Base-by-base conservation (phyloP, 2,888 invertebrate genomes). In the Agrilus biguttatus region DNA sequence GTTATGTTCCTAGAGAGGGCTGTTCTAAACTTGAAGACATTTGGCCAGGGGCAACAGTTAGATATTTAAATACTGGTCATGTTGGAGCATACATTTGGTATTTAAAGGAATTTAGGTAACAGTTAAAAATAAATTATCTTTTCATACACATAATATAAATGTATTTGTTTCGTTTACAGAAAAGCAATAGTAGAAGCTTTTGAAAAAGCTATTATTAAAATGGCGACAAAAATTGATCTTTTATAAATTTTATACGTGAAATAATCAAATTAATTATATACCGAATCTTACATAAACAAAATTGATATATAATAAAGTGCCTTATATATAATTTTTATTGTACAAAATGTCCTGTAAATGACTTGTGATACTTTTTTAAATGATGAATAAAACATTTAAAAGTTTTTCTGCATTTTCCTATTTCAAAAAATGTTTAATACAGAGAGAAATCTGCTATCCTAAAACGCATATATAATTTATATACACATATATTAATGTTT, bases 11-110 rank as follows among this genome's bases (percentile, higher is more conserved):
- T 0, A 75, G 89, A 23, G 82, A 85, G 3, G 85, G 86, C 40
- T 83, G 86, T 39, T 75, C 83, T 41, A 78, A 81, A 45, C 70
- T 96, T 38, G 81, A 85, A 54, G 83, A 91, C 56, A 78, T 96
- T 53, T 96, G 96, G 96, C 92, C 92, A 0, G 92, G 90, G 2
- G 82, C 82, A 3, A 88, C 91, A 62, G 78, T 95, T 37, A 78
- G 88, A 44, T 89, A 84, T 61, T 73, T 96, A 14, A 80, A 92
- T 63, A 81, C 87, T 5, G 91, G 91, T 0, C 96, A 96, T 63
- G 85, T 96, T 3, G 77, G 82, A 52, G 90, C 89, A 0, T 92
- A 92, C 61, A 74, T 95, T 40, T 74, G 88, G 55, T 83, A 91
- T 61, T 85, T 90, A 61, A 81, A 83, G 55, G 69, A 83, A 17